phyloP scores from a whole-genome alignment of 2,888 invertebrate genomes.

The Lepidonotus clava region DNA sequence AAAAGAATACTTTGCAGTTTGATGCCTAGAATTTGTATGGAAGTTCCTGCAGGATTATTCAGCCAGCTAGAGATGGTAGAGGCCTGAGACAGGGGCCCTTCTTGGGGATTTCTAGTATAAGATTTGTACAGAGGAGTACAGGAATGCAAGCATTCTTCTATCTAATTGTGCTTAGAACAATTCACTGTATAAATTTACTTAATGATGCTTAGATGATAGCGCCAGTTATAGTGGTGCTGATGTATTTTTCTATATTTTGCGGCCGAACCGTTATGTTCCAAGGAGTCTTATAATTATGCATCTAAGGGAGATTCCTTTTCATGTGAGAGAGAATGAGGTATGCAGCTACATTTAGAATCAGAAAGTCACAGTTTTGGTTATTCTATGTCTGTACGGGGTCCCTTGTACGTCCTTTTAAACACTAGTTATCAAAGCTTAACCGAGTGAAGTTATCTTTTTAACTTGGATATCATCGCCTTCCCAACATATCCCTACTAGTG shows the following conservation, averaged over 20 bases:
- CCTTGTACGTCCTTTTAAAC: too few species aligned
- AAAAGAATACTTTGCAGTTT: slow-evolving; percentile 2
- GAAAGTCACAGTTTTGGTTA: slow-evolving; percentile 12
- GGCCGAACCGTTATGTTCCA: neutral
- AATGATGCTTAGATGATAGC: neutral
- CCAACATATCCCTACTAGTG: slow-evolving; percentile 32
- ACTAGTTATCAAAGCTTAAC: slow-evolving; percentile 4
- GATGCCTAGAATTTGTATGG: slow-evolving; percentile 30
- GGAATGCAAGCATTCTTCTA: neutral
- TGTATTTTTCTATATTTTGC: slow-evolving; percentile 33
- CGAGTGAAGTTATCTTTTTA: slow-evolving; percentile 20
- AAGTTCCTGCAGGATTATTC: neutral
- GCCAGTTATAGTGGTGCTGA: slow-evolving; percentile 11
- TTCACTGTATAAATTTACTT: neutral
- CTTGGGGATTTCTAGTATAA: neutral
- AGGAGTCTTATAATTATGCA: neutral
- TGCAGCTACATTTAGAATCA: slow-evolving; percentile 34
- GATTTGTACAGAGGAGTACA: neutral
- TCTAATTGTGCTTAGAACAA: neutral
- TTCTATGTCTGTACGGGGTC: neutral
- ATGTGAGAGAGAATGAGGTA: neutral
- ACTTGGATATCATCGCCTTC: slow-evolving; percentile 37
- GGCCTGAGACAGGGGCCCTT: neutral
- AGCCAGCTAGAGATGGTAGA: neutral
- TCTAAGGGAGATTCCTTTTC: neutral